A percentile compares a stretch with the other conserved stretches of the same genome.
Evolutionary conservation across 64 coral and sea anemone genomes (phyloP).

Genomic region (Cladopsammia gracilis): DNA sequence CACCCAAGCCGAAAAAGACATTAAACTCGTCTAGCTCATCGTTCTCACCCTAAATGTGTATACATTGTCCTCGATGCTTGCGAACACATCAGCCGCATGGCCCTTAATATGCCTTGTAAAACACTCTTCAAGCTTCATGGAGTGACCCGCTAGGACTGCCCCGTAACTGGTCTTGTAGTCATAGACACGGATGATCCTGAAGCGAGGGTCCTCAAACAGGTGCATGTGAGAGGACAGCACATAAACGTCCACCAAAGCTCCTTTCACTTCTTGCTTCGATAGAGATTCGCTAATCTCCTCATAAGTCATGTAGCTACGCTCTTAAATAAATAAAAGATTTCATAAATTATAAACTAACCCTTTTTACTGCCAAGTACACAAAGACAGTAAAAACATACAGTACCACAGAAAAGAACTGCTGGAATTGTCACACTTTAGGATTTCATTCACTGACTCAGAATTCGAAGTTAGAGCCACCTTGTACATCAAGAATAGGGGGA

Average conservation of each 20-base stretch:
- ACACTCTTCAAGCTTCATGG: constrained; percentile 32
- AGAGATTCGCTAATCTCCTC: constrained; percentile 35
- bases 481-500: too few relatives aligned
- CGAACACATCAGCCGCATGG: background rate
- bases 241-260: constrained; percentile 58
- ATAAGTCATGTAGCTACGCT: constrained; percentile 17
- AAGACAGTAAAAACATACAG: too few relatives aligned
- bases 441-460: too few relatives aligned
- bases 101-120: constrained; percentile 23
- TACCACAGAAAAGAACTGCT: too few relatives aligned
- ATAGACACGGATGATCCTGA: constrained; percentile 26
- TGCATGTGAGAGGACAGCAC: constrained; percentile 42
- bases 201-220: constrained; percentile 44
- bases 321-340: background rate
- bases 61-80: constrained; percentile 23
- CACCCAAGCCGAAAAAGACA: background rate
- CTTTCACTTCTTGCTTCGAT: constrained; percentile 18
- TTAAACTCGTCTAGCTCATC: too few relatives aligned
- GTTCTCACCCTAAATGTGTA: constrained; percentile 16
- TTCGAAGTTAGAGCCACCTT: too few relatives aligned
- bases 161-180: constrained; percentile 53
- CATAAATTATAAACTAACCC: background rate
- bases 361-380: background rate
- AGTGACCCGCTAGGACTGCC: constrained; percentile 19
- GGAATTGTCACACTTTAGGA: too few relatives aligned